phyloP scores from a whole-genome alignment of 2,888 invertebrate genomes.

The Geotrupes spiniger region DNA sequence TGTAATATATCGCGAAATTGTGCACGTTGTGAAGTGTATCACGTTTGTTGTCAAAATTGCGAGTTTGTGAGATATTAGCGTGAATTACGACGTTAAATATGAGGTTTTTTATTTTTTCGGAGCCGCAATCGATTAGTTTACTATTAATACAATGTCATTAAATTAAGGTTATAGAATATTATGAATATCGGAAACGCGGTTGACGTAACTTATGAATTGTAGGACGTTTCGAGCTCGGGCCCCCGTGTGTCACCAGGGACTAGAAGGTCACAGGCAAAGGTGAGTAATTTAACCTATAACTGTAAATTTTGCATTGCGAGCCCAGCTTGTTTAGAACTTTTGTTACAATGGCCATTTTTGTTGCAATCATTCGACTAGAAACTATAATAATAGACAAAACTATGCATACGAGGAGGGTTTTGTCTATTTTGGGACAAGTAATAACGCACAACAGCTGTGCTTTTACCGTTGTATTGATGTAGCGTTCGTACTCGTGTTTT shows the following conservation, averaged over 20 bases:
- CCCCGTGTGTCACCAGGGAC: constrained; percentile 33
- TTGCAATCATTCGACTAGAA: too few species aligned
- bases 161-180: constrained; percentile 20
- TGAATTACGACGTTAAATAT: background rate
- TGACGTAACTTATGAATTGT: constrained; percentile 29
- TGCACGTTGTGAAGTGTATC: background rate
- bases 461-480: too few species aligned
- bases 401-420: too few species aligned
- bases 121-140: constrained; percentile 21
- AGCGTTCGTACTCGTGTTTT: too few species aligned
- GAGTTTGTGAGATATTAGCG: constrained; percentile 2
- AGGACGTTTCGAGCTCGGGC: constrained; percentile 33
- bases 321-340: constrained; percentile 8
- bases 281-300: constrained; percentile 30
- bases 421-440: too few species aligned
- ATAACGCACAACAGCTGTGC: too few species aligned
- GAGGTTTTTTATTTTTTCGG: constrained; percentile 10
- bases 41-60: too few species aligned
- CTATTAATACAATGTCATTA: constrained; percentile 20
- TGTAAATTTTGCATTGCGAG: constrained; percentile 3
- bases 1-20: constrained; percentile 13
- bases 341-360: too few species aligned
- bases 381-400: too few species aligned
- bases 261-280: constrained; percentile 37
- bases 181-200: constrained; percentile 16